phyloP scores from a whole-genome alignment of 2,888 invertebrate genomes.

The Acleris laterana region DNA sequence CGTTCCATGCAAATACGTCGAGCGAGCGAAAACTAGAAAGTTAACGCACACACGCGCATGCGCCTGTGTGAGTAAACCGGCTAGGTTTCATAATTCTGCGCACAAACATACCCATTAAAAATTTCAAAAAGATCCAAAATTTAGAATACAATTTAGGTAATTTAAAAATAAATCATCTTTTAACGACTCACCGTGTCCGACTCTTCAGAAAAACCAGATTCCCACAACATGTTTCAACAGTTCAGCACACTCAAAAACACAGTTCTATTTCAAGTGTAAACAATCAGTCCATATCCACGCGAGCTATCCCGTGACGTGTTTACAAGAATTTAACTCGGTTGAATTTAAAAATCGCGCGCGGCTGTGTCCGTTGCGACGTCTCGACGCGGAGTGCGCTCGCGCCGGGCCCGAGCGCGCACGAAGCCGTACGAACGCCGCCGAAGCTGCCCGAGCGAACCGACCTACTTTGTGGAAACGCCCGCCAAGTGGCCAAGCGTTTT shows the following conservation, averaged over 20 bases:
- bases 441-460: constrained; percentile 68
- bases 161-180: constrained; percentile 30
- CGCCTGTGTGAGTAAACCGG: constrained; percentile 54
- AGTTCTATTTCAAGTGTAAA: constrained; percentile 45
- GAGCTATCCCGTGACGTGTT: constrained; percentile 70
- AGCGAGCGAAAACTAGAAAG: constrained; percentile 84
- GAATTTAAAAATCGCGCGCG: constrained; percentile 55
- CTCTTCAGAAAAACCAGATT: constrained; percentile 75
- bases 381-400: constrained; percentile 71
- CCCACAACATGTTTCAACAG: constrained; percentile 78
- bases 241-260: constrained; percentile 62
- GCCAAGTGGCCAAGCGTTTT: constrained; percentile 67
- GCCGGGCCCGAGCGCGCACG: constrained; percentile 59
- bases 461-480: constrained; percentile 78
- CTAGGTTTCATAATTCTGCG: constrained; percentile 71
- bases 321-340: constrained; percentile 48
- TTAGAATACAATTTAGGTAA: constrained; percentile 31
- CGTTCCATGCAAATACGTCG: constrained; percentile 81
- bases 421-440: constrained; percentile 63
- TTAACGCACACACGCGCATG: constrained; percentile 66
- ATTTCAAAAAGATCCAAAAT: constrained; percentile 26
- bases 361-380: constrained; percentile 66
- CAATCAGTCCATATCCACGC: constrained; percentile 63
- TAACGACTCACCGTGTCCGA: constrained; percentile 72
- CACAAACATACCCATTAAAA: constrained; percentile 46